These are phyloP conservation scores for Pseudomugil tenellus DNA, from an alignment of 2,797 vertebrate genomes.

Conservation along the genomic window DNA sequence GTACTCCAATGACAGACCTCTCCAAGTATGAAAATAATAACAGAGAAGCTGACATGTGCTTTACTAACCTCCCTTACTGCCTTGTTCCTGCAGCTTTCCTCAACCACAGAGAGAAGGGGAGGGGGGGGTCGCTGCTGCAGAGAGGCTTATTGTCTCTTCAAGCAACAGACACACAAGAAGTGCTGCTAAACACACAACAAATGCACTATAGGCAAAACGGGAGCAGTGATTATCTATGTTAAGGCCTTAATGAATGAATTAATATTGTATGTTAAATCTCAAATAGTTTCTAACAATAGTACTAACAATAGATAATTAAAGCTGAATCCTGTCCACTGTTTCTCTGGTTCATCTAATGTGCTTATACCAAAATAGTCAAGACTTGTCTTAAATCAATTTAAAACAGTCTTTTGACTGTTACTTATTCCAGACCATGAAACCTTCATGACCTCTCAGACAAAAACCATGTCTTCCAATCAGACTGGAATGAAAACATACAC, in stretches of 20 bases:
- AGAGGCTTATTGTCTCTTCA: slow-evolving; percentile 32
- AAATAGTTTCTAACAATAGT: background rate
- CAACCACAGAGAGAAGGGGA: slow-evolving; percentile 25
- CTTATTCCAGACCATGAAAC: slow-evolving; percentile 19
- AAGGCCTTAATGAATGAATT: background rate
- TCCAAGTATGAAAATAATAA: slow-evolving; percentile 58
- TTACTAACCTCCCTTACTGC: slow-evolving; percentile 27
- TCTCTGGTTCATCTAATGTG: background rate
- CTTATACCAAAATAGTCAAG: background rate
- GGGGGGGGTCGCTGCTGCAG: slow-evolving; percentile 16
- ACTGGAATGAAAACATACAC: slow-evolving; percentile 11
- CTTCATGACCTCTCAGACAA: slow-evolving; percentile 21
- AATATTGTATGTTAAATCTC: background rate
- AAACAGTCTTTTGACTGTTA: slow-evolving; percentile 17
- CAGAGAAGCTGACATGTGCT: slow-evolving; percentile 39
- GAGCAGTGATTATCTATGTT: too few relatives aligned
- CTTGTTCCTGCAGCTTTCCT: slow-evolving; percentile 21
- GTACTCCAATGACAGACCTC: slow-evolving; percentile 47
- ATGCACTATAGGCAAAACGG: background rate
- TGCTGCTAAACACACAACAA: slow-evolving; percentile 32
- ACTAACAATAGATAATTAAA: background rate
- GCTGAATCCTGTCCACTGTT: background rate
- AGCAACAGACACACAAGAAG: slow-evolving; percentile 30
- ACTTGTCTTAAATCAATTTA: slow-evolving; percentile 3
- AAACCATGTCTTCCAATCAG: slow-evolving; percentile 25